Evolutionary conservation across 2,888 invertebrate genomes (phyloP), one percentile per base, ranked within the genome.

Genomic region (Thalpophila matura): DNA sequence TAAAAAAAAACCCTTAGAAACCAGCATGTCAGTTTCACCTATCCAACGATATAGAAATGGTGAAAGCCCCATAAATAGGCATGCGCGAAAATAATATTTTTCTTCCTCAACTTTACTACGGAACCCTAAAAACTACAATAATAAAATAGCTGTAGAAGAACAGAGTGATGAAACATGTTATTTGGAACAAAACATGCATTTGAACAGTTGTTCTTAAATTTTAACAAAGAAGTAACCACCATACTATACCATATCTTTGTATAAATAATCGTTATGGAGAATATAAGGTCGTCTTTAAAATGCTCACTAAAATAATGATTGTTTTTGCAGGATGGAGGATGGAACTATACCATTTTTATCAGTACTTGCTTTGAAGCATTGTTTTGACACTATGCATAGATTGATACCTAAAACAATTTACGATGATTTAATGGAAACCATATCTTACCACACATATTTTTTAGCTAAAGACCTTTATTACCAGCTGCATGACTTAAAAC

Each of bases 261-360:
- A 35, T 7, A 24, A 46, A 24, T 5, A 14, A 35, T 9, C 45
- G n/a, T 6, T 4, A 3, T n/a, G 4, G n/a, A 22, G 7, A 29
- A 14, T 16, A 24, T 9, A 22, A 6, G n/a, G 20, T n/a, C 4
- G 4, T 1, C 20, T 46, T 54, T 5, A 5, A n/a, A n/a, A 31
- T 5, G 12, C 5, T 7, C 3, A 20, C 10, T 6, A 9, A 1
- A n/a, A 18, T 26, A 31, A 27, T 27, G 1, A 57, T 26, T 20
- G 6, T 69, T 93, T 90, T 40, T 91, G 18, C 89, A 98, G 98
- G 77, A 98, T 99, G 92, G 99, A 99, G 95, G 99, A 99, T 95
- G 99, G 99, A 3, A 99, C 99, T 0, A 81, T 98, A 14, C 95
- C 99, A 14, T 99, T 98, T 90, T 93, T 99, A 42, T 97, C 98